Conservation (phyloP, 35 echinoderm and acorn worm species). For the Amphiura filiformis region DNA sequence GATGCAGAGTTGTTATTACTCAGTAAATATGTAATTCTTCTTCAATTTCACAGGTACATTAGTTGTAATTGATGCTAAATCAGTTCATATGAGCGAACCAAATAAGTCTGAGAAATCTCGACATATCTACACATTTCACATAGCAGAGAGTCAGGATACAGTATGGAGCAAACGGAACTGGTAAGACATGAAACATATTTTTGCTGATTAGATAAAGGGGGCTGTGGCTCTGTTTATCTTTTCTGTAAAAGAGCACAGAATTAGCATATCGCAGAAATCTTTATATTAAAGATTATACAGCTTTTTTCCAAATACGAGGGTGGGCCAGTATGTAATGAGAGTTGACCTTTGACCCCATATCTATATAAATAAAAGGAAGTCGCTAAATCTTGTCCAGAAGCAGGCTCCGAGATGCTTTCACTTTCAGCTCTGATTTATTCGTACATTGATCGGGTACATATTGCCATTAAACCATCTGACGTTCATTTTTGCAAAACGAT, state of each 20-base stretch:
- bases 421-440: no score
- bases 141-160: conserved; percentile 61
- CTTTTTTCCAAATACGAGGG: no score
- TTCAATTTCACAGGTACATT: conserved; percentile 51
- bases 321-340: no score
- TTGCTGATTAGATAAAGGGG: neutral
- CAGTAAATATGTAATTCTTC: neutral
- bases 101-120: conserved; percentile 88
- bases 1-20: no score
- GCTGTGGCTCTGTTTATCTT: neutral
- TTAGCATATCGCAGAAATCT: neutral
- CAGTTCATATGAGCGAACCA: conserved; percentile 75
- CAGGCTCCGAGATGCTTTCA: no score
- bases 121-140: conserved; percentile 94
- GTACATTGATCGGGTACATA: no score
- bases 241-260: neutral
- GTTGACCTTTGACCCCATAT: no score
- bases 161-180: conserved; percentile 77
- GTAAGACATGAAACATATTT: conserved; percentile 44
- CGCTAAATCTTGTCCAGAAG: no score
- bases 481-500: no score
- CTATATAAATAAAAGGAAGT: no score
- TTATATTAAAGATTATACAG: neutral
- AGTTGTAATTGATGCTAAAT: conserved; percentile 75
- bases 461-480: no score